A percentile compares a stretch with the other conserved stretches of the same genome.
phyloP scores from a whole-genome alignment of 2,797 vertebrate genomes.

The Clarias laeviceps region DNA sequence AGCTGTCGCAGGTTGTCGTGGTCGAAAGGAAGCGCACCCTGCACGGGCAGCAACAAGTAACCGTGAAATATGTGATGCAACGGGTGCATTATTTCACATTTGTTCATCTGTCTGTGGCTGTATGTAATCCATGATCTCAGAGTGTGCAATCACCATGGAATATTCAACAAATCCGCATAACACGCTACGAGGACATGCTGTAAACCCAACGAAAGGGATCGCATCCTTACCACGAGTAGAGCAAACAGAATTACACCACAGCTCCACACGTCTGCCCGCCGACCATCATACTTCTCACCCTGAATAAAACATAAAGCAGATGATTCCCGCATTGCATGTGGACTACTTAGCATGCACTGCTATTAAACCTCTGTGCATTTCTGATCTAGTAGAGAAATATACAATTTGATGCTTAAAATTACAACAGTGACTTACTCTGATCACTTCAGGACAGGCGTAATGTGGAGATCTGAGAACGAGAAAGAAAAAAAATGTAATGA shows the following conservation, averaged over 20 bases:
- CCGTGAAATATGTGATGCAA: background rate
- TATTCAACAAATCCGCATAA: background rate
- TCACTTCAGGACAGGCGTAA: constrained; percentile 98
- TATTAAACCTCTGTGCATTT: background rate
- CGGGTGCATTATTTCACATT: background rate
- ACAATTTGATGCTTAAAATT: background rate
- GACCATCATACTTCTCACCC: constrained; percentile 92
- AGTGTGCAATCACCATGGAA: constrained; percentile 6
- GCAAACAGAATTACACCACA: constrained; percentile 95
- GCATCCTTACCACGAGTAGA: constrained; percentile 84
- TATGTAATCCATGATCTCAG: constrained; percentile 1
- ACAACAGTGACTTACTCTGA: constrained; percentile 82
- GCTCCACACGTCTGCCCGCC: constrained; percentile 92
- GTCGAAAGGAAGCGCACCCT: constrained; percentile 91
- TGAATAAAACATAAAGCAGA: constrained; percentile 53
- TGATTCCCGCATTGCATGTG: background rate
- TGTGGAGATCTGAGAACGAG: constrained; percentile 88
- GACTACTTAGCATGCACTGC: background rate
- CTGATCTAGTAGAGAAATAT: background rate
- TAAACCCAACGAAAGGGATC: background rate
- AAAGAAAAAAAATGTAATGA: background rate
- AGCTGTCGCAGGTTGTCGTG: constrained; percentile 92
- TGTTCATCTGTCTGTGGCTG: background rate
- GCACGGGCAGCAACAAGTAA: background rate
- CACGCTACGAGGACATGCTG: background rate